A percentile compares a stretch with the other conserved stretches of the same genome.
phyloP scores from a whole-genome alignment of 2,113 vertebrate species.

The Vicugna pacos region DNA sequence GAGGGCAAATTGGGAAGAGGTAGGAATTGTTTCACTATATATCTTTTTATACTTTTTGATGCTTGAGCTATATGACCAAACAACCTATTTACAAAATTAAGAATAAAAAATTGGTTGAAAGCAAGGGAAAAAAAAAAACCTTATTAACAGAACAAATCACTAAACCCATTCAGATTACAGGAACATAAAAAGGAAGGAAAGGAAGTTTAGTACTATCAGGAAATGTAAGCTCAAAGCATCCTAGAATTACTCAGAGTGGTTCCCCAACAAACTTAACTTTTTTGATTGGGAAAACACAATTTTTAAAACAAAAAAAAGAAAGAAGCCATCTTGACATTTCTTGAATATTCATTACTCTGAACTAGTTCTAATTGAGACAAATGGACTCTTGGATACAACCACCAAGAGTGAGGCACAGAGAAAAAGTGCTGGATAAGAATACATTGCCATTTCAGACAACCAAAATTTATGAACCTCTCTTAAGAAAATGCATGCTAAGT shows the following conservation, averaged over 20 bases:
- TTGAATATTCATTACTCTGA: neutral
- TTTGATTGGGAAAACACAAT: neutral
- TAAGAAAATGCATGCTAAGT: neutral
- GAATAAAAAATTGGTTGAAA: neutral
- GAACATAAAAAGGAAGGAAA: neutral
- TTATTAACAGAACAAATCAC: neutral
- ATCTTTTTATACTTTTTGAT: neutral
- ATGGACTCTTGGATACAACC: neutral
- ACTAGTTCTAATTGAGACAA: neutral
- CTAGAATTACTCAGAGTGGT: neutral
- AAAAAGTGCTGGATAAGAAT: neutral
- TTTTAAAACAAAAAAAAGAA: neutral
- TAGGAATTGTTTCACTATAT: neutral
- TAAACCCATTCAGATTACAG: neutral
- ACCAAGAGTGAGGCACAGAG: neutral
- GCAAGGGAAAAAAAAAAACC: neutral
- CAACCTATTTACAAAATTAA: neutral
- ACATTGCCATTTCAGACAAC: neutral
- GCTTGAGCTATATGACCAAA: neutral
- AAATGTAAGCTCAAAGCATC: neutral
- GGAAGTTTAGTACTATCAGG: neutral
- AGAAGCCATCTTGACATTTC: neutral
- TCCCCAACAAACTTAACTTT: neutral
- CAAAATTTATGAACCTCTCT: neutral
- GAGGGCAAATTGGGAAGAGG: neutral